Conservation (phyloP, 2,113 vertebrate species). For the Picathartes gymnocephalus region DNA sequence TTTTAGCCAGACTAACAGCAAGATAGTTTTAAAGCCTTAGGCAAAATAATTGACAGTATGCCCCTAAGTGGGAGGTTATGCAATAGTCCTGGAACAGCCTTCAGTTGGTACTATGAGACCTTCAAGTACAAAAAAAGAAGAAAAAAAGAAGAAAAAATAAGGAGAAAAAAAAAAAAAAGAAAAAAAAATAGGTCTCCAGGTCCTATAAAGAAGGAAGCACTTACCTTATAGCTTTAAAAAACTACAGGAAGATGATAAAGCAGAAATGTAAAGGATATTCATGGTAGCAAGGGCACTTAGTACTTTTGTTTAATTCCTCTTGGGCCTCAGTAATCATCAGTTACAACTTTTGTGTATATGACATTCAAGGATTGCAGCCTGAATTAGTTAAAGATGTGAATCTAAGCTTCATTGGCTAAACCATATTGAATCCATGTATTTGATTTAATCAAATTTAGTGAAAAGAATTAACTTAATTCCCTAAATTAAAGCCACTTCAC, state of each 20-base stretch:
- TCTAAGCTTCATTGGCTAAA: neutral
- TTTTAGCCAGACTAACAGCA: neutral
- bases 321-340: neutral
- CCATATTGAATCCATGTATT: neutral
- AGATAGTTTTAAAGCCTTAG: neutral
- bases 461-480: conserved; percentile 3
- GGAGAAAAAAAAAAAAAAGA: neutral
- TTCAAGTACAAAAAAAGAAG: neutral
- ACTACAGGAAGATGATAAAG: neutral
- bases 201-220: neutral
- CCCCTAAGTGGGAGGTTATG: neutral
- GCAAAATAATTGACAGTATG: neutral
- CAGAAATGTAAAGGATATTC: neutral
- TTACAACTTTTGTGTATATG: neutral
- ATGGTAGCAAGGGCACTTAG: neutral
- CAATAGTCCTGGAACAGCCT: neutral
- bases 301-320: neutral
- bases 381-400: neutral
- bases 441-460: neutral
- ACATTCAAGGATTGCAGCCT: neutral
- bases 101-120: neutral
- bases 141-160: neutral
- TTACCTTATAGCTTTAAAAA: neutral
- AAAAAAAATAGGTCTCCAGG: neutral
- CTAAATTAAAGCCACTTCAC: conserved; percentile 19